These are phyloP conservation scores for Poeciliopsis turneri DNA, from an alignment of 2,797 vertebrate genomes.

Conservation along the genomic window DNA sequence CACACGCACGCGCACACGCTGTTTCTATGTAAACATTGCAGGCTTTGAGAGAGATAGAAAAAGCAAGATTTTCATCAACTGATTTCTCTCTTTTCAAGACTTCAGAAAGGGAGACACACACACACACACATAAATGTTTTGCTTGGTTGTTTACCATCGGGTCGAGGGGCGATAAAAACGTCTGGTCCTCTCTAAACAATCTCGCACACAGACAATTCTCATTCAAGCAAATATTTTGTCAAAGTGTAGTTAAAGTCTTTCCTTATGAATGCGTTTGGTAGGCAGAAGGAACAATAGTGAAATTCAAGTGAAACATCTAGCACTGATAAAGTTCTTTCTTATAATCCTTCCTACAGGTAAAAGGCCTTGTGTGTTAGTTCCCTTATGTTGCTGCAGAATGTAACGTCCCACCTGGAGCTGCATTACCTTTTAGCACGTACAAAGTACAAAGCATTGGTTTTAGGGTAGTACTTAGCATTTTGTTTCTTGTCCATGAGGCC, in stretches of 20 bases:
- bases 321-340: constrained; percentile 67
- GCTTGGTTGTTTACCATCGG: constrained; percentile 47
- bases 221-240: constrained; percentile 59
- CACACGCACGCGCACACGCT: constrained; percentile 35
- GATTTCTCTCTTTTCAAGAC: constrained; percentile 43
- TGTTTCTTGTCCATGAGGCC: constrained; percentile 99
- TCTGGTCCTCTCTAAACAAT: constrained; percentile 42
- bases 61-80: constrained; percentile 71
- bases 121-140: constrained; percentile 32
- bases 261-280: constrained; percentile 67
- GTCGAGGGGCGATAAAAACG: constrained; percentile 27
- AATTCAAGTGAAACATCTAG: constrained; percentile 73
- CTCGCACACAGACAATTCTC: constrained; percentile 42
- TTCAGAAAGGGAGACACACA: constrained; percentile 46
- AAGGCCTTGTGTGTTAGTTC: constrained; percentile 79
- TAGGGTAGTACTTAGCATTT: constrained; percentile 99
- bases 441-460: constrained; percentile 99
- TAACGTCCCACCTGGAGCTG: constrained; percentile 38
- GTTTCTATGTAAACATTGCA: constrained; percentile 84
- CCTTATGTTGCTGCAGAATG: constrained; percentile 58
- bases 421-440: constrained; percentile 98
- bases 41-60: constrained; percentile 81
- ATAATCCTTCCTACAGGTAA: constrained; percentile 63
- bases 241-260: constrained; percentile 75
- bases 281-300: constrained; percentile 71